Conservation (phyloP, 37 sponge, comb jelly and placozoan species). For the Hexactinellida sp. region DNA sequence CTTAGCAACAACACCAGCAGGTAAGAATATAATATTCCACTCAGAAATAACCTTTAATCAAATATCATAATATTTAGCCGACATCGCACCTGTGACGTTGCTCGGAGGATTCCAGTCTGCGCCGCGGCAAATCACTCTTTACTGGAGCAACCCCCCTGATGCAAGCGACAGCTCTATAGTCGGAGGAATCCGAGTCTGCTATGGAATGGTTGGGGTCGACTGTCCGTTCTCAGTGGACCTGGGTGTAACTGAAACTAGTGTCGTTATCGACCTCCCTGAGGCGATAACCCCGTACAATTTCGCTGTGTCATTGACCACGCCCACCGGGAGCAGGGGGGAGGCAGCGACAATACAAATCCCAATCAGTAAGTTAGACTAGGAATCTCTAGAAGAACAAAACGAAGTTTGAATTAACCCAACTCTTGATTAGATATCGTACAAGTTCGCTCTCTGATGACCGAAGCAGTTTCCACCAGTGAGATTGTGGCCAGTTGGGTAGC, state of each 20-base stretch:
- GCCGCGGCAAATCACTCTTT: neutral
- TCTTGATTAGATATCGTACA: neutral
- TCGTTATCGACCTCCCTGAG: neutral
- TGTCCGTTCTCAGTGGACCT: neutral
- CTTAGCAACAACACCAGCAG: neutral
- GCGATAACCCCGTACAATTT: neutral
- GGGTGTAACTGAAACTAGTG: neutral
- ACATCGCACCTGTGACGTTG: neutral
- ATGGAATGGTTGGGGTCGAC: neutral
- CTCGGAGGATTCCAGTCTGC: neutral
- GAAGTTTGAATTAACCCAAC: neutral
- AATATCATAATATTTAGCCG: neutral
- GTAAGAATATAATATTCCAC: too few relatives aligned
- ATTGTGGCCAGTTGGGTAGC: neutral
- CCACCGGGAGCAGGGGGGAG: neutral
- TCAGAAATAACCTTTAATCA: too few relatives aligned
- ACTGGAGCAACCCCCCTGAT: neutral
- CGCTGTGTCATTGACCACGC: neutral
- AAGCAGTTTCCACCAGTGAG: neutral
- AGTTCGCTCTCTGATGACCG: neutral
- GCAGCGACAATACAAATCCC: neutral
- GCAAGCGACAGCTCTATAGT: neutral
- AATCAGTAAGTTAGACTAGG: neutral
- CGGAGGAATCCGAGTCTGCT: conserved; percentile 12
- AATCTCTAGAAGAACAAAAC: neutral